Base-by-base conservation (phyloP, 2,797 vertebrate species). In the Okamejei kenojei region DNA sequence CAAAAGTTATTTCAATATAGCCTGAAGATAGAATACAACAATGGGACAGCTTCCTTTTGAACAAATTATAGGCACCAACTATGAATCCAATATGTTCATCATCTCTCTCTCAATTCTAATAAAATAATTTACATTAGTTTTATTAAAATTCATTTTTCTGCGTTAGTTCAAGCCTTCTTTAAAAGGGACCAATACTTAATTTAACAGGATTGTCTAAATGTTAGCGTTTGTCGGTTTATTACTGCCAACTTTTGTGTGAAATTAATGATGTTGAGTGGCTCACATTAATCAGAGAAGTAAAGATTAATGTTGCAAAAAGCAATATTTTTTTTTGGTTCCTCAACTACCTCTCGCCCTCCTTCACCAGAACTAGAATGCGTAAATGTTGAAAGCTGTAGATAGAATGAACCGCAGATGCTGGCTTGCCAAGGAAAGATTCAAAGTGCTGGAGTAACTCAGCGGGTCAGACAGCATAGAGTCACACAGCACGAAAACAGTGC, bases 71-170 rank as follows among this genome's bases (percentile, higher is more conserved):
- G 94, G 93, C 58, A 93, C 68, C 94, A 94, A 93, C 94, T 94
- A 94, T 21, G 94, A 94, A 94, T 94, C 94, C 92, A 93, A 94
- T 94, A 78, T 93, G 93, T 94, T 95, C 79, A 94, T 94, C 93
- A 94, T 93, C 93, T 94, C 17, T 76, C 93, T 58, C 93, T 94
- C 23, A 94, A 94, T 92, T 93, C 86, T 94, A 93, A 94, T 95
- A 94, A 94, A 94, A 94, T 94, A 93, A 93, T 95, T 95, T 94
- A 74, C 93, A 94, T 94, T 93, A 84, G 94, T 96, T 54, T 54
- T 96, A 95, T 95, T 94, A 94, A 93, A 94, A 93, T 88, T 94
- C 77, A 93, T 94, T 94, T 94, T 95, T 94, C 93, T 94, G 90
- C 93, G 93, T 96, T 94, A 95, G 93, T 93, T 93, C 90, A 77